A percentile compares a stretch with the other conserved stretches of the same genome.
Evolutionary conservation across 2,888 invertebrate species (phyloP).

Genomic region (Cerceris rybyensis): DNA sequence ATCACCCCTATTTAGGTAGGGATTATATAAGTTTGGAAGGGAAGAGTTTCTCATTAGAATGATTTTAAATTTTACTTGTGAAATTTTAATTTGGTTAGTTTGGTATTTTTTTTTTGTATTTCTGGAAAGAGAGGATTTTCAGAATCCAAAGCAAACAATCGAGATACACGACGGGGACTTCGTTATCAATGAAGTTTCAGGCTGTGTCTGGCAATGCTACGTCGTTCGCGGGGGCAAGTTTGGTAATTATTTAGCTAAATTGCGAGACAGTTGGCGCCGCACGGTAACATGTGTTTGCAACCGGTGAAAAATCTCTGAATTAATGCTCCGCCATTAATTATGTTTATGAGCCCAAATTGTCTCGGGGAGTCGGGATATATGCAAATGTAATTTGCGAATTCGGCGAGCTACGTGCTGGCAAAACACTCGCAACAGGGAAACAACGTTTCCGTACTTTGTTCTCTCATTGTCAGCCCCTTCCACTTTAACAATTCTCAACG

Average conservation of each 20-base stretch:
- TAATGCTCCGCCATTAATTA: slow-evolving; percentile 80
- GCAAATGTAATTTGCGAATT: slow-evolving; percentile 72
- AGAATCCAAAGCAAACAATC: background rate
- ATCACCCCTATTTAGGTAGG: too few species aligned
- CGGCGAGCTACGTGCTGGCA: slow-evolving; percentile 47
- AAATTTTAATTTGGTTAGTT: background rate
- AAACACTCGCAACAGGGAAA: slow-evolving; percentile 36
- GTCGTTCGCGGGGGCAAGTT: slow-evolving; percentile 72
- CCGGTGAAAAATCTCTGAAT: slow-evolving; percentile 78
- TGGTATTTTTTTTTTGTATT: background rate
- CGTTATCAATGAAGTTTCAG: slow-evolving; percentile 58
- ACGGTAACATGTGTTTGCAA: slow-evolving; percentile 75
- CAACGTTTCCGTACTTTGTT: background rate
- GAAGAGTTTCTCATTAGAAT: too few species aligned
- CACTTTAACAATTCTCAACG: background rate
- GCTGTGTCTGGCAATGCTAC: slow-evolving; percentile 59
- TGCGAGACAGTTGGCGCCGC: slow-evolving; percentile 78
- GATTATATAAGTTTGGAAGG: too few species aligned
- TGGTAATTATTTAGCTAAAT: slow-evolving; percentile 81
- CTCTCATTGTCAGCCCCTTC: slow-evolving; percentile 15
- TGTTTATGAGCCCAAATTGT: slow-evolving; percentile 80
- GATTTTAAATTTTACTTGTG: too few species aligned
- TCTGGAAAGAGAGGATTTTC: background rate
- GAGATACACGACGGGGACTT: slow-evolving; percentile 20
- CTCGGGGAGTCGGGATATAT: slow-evolving; percentile 69